phyloP scores from a whole-genome alignment of 2,113 vertebrate genomes.

The Okapia johnstoni region DNA sequence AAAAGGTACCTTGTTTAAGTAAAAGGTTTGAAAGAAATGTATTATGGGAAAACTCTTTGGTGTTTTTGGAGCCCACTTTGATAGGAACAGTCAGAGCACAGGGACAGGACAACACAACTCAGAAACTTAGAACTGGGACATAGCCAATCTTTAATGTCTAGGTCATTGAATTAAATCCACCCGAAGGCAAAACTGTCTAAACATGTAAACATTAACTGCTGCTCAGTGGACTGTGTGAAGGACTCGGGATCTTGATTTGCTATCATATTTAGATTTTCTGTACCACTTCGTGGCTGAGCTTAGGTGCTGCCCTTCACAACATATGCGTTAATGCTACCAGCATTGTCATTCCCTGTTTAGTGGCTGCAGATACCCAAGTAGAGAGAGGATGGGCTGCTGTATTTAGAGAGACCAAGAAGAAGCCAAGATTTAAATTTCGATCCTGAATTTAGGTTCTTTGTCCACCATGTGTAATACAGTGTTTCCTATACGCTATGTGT shows the following conservation, averaged over 20 bases:
- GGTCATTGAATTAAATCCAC: constrained; percentile 49
- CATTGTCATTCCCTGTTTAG: too few species aligned
- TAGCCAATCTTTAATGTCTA: background rate
- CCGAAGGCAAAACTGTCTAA: constrained; percentile 53
- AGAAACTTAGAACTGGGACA: constrained; percentile 36
- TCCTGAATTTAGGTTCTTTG: background rate
- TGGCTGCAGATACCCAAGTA: background rate
- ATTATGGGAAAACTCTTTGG: background rate
- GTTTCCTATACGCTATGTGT: background rate
- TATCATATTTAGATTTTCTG: background rate
- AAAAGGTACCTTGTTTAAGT: constrained; percentile 24
- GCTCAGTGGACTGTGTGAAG: background rate
- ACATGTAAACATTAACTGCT: background rate
- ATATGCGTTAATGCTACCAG: background rate
- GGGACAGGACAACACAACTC: background rate
- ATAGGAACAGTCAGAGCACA: background rate
- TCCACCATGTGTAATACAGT: background rate
- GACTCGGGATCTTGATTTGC: background rate
- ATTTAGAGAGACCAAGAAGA: background rate
- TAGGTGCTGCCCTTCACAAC: background rate
- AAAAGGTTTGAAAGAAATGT: background rate
- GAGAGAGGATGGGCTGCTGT: background rate
- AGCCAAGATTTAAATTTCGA: background rate
- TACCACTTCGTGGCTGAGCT: background rate
- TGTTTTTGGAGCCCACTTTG: background rate